Evolutionary conservation across 37 sponge, comb jelly and placozoan genomes (phyloP), one percentile per base, ranked within the genome.

Genomic region (Spongilla lacustris): DNA sequence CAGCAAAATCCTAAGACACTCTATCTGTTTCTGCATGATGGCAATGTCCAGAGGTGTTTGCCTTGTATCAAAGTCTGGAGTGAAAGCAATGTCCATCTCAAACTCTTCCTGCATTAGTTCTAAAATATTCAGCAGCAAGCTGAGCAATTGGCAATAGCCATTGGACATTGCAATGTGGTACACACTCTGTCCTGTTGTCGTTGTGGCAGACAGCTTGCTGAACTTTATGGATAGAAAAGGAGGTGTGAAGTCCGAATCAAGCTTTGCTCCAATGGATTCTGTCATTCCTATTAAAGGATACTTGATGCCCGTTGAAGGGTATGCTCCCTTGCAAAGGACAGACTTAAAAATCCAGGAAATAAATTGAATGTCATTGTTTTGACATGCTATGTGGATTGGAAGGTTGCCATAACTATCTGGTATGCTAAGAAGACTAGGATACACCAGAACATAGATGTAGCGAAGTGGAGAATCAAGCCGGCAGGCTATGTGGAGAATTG

Each of bases 401-500:
- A 48, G 36, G 23, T 17, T 26, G 0, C 91, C 88, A 0, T 77
- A 26, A 13, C 2, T 34, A 67, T 94, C 94, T 0, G 32, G 66
- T 9, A 49, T 81, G 8, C 76, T 25, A 13, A 94, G 58, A 23
- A 94, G 89, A 24, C 72, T 67, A 25, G 88, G 91, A 28, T 38
- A 85, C 0, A 74, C n/a, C n/a, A 85, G 80, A 50, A 75, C 85
- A 14, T 88, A 36, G 86, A 68, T 78, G 79, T 37, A 94, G 22
- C 94, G 81, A 21, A 90, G 78, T 14, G 69, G 38, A 12, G 84
- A 85, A 46, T 50, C 81, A 2, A 72, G 66, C 34, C 74, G 29
- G 75, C 89, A 87, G 23, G 94, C 91, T 69, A 91, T 76, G 75
- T 94, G 94, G 27, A 94, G 82, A 30, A 84, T 41, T 19, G 71